A percentile compares a stretch with the other conserved stretches of the same genome.
Conservation (phyloP, 2,888 invertebrate genomes). For the Xanthostigma xanthostigma region DNA sequence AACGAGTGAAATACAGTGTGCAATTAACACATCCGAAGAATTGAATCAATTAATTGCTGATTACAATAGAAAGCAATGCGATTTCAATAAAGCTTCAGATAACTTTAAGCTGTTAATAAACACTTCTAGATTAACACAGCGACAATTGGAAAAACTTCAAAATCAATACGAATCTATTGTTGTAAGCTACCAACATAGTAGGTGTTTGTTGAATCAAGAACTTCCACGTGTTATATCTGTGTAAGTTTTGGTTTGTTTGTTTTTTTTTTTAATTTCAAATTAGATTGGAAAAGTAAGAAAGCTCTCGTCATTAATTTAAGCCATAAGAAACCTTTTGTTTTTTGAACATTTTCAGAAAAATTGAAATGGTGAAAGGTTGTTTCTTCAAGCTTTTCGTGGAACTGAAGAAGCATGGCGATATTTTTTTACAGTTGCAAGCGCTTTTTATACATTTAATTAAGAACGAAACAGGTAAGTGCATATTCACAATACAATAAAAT, state of each 20-base stretch:
- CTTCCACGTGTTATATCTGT: conserved; percentile 15
- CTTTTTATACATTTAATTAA: no score
- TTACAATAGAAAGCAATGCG: conserved; percentile 11
- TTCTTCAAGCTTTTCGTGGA: no score
- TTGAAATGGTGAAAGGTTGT: no score
- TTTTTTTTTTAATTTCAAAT: neutral
- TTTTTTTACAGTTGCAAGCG: no score
- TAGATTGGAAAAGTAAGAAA: no score
- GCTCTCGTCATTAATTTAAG: no score
- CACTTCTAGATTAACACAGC: conserved; percentile 12
- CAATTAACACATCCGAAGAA: conserved; percentile 10
- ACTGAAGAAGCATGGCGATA: no score
- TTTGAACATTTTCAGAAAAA: no score
- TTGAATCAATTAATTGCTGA: conserved; percentile 13
- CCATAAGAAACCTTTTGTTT: no score
- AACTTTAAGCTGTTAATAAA: conserved; percentile 17
- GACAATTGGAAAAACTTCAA: conserved; percentile 17
- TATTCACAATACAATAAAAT: no score
- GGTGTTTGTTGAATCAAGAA: conserved; percentile 14
- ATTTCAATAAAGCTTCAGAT: conserved; percentile 14
- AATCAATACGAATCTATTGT: conserved; percentile 16
- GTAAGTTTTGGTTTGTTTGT: conserved; percentile 10
- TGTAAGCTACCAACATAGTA: conserved; percentile 15
- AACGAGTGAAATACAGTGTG: neutral
- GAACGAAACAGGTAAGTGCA: no score